Conservation (phyloP, 2,888 invertebrate species). For the Liopterus haemorrhoidalis region DNA sequence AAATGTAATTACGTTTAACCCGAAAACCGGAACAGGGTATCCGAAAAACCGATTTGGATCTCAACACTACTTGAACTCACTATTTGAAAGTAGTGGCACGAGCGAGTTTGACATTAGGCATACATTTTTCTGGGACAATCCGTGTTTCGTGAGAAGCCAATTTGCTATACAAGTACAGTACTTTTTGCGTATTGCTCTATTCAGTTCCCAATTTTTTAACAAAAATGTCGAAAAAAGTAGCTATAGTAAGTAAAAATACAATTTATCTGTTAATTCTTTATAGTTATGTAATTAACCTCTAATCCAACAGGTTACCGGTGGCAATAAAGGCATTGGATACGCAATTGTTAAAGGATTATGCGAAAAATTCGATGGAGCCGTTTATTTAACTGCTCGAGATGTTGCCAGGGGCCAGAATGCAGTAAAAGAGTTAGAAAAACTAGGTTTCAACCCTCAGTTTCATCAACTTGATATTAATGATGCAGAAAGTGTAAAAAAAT, state of each 20-base stretch:
- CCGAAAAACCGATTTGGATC: too few relatives aligned
- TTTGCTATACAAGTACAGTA: too few relatives aligned
- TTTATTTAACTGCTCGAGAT: conserved; percentile 65
- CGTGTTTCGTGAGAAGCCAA: too few relatives aligned
- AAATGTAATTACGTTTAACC: too few relatives aligned
- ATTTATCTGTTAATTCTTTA: not conserved
- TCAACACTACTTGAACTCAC: too few relatives aligned
- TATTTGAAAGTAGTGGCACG: too few relatives aligned
- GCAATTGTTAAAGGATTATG: conserved; percentile 63
- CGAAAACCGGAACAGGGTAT: too few relatives aligned
- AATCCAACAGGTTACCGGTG: conserved; percentile 17
- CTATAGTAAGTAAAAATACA: conserved; percentile 9
- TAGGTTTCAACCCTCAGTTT: conserved; percentile 52
- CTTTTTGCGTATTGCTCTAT: too few relatives aligned
- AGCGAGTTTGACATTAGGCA: too few relatives aligned
- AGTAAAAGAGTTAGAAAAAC: conserved; percentile 52
- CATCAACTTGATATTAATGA: conserved; percentile 66
- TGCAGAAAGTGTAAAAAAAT: conserved; percentile 51
- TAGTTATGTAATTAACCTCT: not conserved
- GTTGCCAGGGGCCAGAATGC: conserved; percentile 53
- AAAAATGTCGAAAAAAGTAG: conserved; percentile 12
- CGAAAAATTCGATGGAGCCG: conserved; percentile 58
- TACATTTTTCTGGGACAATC: too few relatives aligned
- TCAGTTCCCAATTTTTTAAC: too few relatives aligned
- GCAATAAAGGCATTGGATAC: conserved; percentile 60